These are phyloP conservation scores for Anastatus disparis DNA, from an alignment of 1,140 invertebrate species.

Conservation along the genomic window DNA sequence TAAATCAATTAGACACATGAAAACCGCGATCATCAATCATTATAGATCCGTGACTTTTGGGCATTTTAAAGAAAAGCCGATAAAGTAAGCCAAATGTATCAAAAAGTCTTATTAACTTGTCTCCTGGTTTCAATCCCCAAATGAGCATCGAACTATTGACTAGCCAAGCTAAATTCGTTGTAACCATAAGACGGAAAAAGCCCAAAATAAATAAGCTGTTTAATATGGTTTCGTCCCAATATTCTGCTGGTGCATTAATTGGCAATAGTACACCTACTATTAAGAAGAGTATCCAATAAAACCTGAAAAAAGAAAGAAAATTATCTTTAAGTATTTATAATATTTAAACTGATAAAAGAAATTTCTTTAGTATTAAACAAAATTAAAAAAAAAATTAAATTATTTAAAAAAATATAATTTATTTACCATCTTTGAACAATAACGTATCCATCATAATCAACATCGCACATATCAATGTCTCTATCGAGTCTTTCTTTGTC, in stretches of 20 bases:
- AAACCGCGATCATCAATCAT: conserved; percentile 52
- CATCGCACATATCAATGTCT: conserved; percentile 85
- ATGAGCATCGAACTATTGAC: conserved; percentile 77
- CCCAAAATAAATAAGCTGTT: conserved; percentile 73
- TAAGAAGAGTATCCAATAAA: conserved; percentile 76
- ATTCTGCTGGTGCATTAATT: conserved; percentile 78
- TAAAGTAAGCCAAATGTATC: conserved; percentile 52
- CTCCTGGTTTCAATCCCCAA: conserved; percentile 76
- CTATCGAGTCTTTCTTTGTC: conserved; percentile 77
- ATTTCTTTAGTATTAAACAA: too few relatives aligned
- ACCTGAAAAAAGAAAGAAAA: conserved; percentile 69
- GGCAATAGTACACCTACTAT: conserved; percentile 77
- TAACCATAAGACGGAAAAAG: conserved; percentile 73
- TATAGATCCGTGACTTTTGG: conserved; percentile 56
- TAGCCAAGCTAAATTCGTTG: conserved; percentile 73
- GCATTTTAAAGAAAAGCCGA: conserved; percentile 54
- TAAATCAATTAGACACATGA: too few relatives aligned
- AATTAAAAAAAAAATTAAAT: neutral
- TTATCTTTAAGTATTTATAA: too few relatives aligned
- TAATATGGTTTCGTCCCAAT: conserved; percentile 75
- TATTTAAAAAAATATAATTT: too few relatives aligned
- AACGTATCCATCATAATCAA: conserved; percentile 85
- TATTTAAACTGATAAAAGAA: too few relatives aligned
- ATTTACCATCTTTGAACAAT: conserved; percentile 84
- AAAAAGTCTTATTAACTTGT: conserved; percentile 72